phyloP scores from a whole-genome alignment of 2,113 vertebrate genomes.

The Chunga burmeisteri region DNA sequence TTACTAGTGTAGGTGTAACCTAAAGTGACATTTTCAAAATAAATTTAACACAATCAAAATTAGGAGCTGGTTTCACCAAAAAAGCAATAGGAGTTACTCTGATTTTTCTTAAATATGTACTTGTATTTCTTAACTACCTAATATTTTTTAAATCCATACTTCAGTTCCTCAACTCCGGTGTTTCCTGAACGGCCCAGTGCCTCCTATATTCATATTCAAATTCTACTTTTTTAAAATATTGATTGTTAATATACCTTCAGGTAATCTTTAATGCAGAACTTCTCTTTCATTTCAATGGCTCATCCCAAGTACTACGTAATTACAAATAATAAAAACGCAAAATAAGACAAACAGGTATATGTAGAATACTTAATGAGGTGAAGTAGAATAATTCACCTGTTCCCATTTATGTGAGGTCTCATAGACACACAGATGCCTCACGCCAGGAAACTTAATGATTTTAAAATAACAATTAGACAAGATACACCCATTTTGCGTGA shows the following conservation, averaged over 20 bases:
- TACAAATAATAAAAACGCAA: not conserved
- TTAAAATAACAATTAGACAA: not conserved
- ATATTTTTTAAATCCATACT: not conserved
- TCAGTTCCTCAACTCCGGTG: not conserved
- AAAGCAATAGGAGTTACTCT: not conserved
- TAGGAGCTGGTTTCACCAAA: not conserved
- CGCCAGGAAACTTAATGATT: not conserved
- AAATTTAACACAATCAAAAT: not conserved
- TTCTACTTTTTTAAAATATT: not conserved
- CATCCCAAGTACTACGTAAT: not conserved
- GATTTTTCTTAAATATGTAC: not conserved
- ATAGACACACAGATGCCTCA: not conserved
- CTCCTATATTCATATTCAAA: not conserved
- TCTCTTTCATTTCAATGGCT: not conserved
- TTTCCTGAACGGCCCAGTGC: not conserved
- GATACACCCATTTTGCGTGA: not conserved
- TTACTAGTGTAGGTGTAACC: not conserved
- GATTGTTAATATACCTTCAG: not conserved
- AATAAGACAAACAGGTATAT: not conserved
- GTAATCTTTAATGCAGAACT: not conserved
- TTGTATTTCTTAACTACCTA: not conserved
- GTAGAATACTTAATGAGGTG: not conserved
- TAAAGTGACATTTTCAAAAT: not conserved
- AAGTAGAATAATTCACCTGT: not conserved
- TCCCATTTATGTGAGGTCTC: not conserved